phyloP scores from a whole-genome alignment of 2,797 vertebrate species.

The Myiotriccus ornatus region DNA sequence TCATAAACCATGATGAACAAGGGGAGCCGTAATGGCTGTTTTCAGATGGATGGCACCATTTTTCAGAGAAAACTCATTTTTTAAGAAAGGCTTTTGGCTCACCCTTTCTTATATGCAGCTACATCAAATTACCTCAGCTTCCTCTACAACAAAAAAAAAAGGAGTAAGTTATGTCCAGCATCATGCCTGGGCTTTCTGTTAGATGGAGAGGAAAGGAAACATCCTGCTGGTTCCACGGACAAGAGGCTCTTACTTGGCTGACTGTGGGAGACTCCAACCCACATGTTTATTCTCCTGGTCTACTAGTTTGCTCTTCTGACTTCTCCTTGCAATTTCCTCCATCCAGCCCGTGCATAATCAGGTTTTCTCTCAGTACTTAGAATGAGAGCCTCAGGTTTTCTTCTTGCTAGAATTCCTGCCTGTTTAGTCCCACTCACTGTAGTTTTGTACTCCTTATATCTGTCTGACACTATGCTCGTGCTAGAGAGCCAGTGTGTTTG shows the following conservation, averaged over 20 bases:
- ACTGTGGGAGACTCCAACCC: background rate
- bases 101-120: background rate
- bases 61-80: background rate
- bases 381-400: background rate
- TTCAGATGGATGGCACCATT: background rate
- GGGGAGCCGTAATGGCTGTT: background rate
- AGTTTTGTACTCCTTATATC: background rate
- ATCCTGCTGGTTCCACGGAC: fast-evolving
- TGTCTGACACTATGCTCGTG: background rate
- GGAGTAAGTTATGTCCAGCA: background rate
- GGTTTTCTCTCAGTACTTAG: fast-evolving
- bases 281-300: background rate
- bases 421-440: fast-evolving
- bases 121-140: background rate
- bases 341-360: background rate
- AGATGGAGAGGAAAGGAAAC: background rate
- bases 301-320: background rate
- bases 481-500: background rate
- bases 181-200: background rate
- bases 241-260: background rate
- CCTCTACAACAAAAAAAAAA: background rate
- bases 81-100: background rate
- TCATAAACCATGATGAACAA: background rate
- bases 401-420: background rate
- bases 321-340: background rate